A percentile compares a stretch with the other conserved stretches of the same genome.
Conservation (phyloP, 92 coral and sea anemone genomes). For the Montipora capitata region DNA sequence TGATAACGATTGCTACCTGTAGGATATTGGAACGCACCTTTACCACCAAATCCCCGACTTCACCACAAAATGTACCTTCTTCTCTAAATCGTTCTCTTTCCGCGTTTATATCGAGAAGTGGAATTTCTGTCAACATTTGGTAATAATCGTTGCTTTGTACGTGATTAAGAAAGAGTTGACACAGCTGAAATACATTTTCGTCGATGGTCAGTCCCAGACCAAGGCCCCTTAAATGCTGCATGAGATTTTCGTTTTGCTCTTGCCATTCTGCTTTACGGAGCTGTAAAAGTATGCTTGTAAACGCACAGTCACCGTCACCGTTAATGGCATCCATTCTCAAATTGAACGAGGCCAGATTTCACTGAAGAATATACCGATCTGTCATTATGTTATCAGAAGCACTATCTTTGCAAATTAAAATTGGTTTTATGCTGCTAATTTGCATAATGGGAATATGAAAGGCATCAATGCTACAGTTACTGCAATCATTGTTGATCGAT, state of each 20-base stretch:
- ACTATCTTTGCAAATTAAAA: not conserved
- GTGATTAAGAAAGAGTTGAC: slow-evolving; percentile 51
- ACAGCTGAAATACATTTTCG: slow-evolving; percentile 4
- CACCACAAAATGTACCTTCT: slow-evolving; percentile 49
- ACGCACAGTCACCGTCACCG: slow-evolving; percentile 13
- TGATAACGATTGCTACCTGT: slow-evolving; percentile 27
- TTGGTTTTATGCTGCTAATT: not conserved
- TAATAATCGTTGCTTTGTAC: slow-evolving; percentile 46
- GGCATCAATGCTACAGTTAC: not conserved
- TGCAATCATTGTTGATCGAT: not conserved
- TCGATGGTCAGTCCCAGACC: not conserved
- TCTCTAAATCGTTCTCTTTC: slow-evolving; percentile 35
- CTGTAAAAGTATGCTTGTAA: not conserved
- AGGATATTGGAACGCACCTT: slow-evolving; percentile 61
- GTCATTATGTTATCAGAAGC: not conserved
- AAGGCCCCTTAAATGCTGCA: slow-evolving; percentile 14
- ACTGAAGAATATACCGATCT: not conserved
- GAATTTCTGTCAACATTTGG: slow-evolving; percentile 28
- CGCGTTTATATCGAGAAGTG: not conserved
- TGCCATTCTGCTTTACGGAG: not conserved
- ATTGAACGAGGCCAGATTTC: slow-evolving; percentile 5
- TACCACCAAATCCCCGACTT: slow-evolving; percentile 45
- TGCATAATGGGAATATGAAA: slow-evolving; percentile 6
- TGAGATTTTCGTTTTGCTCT: not conserved
- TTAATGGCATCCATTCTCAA: slow-evolving; percentile 3